phyloP scores from a whole-genome alignment of 2,113 vertebrate genomes.

The Chamaea fasciata region DNA sequence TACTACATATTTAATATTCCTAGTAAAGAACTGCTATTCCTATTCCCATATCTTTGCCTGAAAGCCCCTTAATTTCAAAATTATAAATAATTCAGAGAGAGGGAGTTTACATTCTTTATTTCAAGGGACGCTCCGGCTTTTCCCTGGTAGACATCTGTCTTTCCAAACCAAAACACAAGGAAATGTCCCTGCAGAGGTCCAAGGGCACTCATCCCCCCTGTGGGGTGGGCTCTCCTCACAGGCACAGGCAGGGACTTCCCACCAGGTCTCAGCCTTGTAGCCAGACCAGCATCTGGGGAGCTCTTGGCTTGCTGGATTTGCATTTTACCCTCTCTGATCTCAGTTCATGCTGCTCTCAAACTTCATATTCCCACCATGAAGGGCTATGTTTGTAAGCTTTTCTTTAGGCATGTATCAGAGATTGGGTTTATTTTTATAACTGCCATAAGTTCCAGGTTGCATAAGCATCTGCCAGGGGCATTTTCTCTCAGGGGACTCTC shows the following conservation, averaged over 20 bases:
- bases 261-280: not conserved
- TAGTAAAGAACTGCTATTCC: not conserved
- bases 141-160: not conserved
- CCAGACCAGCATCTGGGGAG: not conserved
- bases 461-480: not conserved
- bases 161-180: not conserved
- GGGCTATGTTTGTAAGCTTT: not conserved
- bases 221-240: not conserved
- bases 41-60: not conserved
- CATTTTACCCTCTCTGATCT: not conserved
- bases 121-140: not conserved
- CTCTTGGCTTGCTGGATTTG: not conserved
- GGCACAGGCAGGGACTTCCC: not conserved
- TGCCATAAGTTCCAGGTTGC: not conserved
- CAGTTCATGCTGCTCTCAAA: not conserved
- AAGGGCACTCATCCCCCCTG: not conserved
- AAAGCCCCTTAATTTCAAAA: not conserved
- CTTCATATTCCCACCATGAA: not conserved
- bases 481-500: not conserved
- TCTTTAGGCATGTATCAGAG: not conserved
- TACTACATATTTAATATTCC: not conserved
- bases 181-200: not conserved
- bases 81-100: not conserved
- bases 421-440: not conserved
- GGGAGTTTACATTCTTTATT: not conserved